Base-by-base conservation (phyloP, 2,113 vertebrate species). In the Indicator indicator region DNA sequence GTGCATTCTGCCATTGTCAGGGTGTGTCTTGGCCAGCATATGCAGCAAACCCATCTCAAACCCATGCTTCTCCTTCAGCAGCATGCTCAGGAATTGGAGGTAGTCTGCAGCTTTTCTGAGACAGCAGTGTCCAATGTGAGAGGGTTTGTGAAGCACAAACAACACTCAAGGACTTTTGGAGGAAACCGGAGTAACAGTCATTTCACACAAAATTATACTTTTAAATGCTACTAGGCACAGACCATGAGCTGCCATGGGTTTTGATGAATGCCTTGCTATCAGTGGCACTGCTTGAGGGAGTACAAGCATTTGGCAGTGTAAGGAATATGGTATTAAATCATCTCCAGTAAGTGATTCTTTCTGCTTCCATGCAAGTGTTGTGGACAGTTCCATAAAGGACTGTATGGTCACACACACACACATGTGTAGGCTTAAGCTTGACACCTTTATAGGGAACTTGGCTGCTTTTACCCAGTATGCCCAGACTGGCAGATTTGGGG, bases 391-490 rank as follows among this genome's bases (percentile, higher is more conserved):
- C 20, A 5, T 56, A 12, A 7, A 60, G 67, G 36, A 12, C 6
- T 36, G 9, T 16, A 26, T 9, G 23, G 36, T 15, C 3, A 0
- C 6, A 21, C 2, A 14, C 9, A 4, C 3, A 0, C 50, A 52
- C 42, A 16, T 16, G 36, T 0, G 8, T 3, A 38, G 16, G 27
- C 16, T 54, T 58, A 28, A 46, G 33, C 26, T 9, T 54, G 33
- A 28, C 19, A 11, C 17, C 6, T 33, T n/a, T 4, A 1, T 9
- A 19, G n/a, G 27, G 24, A 44, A 11, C 62, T 12, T 3, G 2
- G 24, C 10, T 52, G 55, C 12, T 58, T 38, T 36, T 9, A 6
- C 36, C 27, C 9, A 21, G 0, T 11, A 0, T 21, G 12, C 73
- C 64, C 1, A 2, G 20, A 10, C 3, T 12, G 56, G 19, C 44